These are phyloP conservation scores for Cotesia glomerata DNA, from an alignment of 1,140 invertebrate species.

Conservation along the genomic window DNA sequence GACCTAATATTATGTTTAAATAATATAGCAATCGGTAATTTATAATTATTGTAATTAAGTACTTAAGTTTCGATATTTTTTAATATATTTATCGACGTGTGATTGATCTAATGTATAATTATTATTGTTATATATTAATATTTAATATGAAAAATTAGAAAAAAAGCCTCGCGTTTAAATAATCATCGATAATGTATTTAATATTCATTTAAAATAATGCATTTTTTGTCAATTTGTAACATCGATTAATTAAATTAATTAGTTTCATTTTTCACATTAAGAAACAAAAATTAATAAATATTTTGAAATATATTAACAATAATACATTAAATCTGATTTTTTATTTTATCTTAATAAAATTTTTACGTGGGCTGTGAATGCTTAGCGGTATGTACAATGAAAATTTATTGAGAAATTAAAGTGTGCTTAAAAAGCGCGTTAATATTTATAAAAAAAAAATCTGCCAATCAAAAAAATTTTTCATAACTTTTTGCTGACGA, in stretches of 20 bases:
- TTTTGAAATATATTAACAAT: constrained; percentile 3
- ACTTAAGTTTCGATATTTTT: constrained; percentile 11
- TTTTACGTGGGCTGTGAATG: constrained; percentile 18
- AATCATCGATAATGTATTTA: neutral
- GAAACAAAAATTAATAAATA: neutral
- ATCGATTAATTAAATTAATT: neutral
- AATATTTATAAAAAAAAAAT: neutral
- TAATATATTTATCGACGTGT: constrained; percentile 4
- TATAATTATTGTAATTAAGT: neutral
- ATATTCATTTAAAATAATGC: neutral
- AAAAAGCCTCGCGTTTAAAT: neutral
- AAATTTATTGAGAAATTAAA: neutral
- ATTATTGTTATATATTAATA: neutral
- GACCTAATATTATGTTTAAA: neutral
- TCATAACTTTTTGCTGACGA: too few species aligned
- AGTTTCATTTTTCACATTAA: neutral
- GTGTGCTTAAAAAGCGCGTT: neutral
- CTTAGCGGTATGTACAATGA: neutral
- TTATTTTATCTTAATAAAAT: neutral
- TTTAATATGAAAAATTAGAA: too few species aligned
- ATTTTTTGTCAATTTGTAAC: neutral
- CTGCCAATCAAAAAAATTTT: too few species aligned
- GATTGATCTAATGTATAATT: constrained; percentile 10
- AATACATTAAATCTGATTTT: neutral
- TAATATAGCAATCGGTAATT: neutral